Base-by-base conservation (phyloP, 2,888 invertebrate species). In the Koerneria pararmatus region DNA sequence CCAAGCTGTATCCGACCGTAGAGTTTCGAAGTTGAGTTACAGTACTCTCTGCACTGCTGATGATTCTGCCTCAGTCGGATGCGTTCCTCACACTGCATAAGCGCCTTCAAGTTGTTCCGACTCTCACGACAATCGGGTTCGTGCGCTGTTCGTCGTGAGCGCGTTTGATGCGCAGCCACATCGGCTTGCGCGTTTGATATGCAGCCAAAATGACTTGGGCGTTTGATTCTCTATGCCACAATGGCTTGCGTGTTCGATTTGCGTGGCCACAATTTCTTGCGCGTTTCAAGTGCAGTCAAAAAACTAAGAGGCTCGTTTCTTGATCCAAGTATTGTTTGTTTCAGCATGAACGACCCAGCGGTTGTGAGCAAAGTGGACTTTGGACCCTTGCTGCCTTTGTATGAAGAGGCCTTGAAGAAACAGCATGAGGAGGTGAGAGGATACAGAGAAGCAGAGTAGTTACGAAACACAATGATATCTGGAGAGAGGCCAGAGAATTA, bases 51-150 rank as follows among this genome's bases (percentile, higher is more conserved):
- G 95, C 95, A 1, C 88, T 98, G 71, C 88, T 98, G 41, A 98
- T 98, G 98, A 85, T 98, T 77, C 87, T 98, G 82, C 98, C 98
- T 59, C 98, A 98, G 88, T 92, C 91, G 59, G 94, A 95, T 84
- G 95, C 97, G 46, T 98, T 97, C 87, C 90, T 90, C 82, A 89
- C 91, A 71, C 88, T 98, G 69, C 87, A 88, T 72, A 88, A 89
- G 79, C 88, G 95, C 29, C 88, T 95, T 34, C 89, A 91, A 80
- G 77, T 76, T 1, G 72, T 81, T 2, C 82, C 81, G 1, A 69
- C 76, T 2, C 59, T 80, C 8, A 72, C 74, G 22, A 69, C 75
- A 3, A 68, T 79, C 22, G 74, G 74, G 79, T 79, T 62, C 63
- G 71, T 27, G 5, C 0, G 6, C 60, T 22, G 48, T n/a, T 51